phyloP scores from a whole-genome alignment of 2,797 vertebrate genomes.

The Lophotriccus pileatus region DNA sequence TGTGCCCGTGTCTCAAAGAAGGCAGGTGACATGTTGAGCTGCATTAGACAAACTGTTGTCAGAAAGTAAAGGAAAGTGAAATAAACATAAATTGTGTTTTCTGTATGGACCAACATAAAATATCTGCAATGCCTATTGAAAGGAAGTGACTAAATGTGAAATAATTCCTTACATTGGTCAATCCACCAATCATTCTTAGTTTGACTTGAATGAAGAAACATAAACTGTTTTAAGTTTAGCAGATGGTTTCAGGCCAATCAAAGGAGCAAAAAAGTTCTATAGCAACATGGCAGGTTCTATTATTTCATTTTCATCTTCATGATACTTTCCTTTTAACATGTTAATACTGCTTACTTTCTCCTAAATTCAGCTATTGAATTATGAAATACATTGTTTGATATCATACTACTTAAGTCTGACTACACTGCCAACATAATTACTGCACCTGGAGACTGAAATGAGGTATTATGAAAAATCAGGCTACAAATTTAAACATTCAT shows the following conservation, averaged over 20 bases:
- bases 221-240: rapidly evolving
- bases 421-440: not conserved
- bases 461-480: not conserved
- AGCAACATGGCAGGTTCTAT: not conserved
- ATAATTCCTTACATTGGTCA: not conserved
- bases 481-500: not conserved
- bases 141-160: not conserved
- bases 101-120: not conserved
- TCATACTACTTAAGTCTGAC: not conserved
- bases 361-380: not conserved
- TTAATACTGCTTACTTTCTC: not conserved
- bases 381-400: not conserved
- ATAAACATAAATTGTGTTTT: not conserved
- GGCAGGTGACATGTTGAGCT: not conserved
- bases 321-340: not conserved
- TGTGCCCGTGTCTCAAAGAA: not conserved
- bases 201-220: not conserved
- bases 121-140: not conserved
- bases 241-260: not conserved
- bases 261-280: not conserved
- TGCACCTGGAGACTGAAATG: not conserved
- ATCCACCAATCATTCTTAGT: not conserved
- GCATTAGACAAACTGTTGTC: not conserved
- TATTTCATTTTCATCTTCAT: not conserved
- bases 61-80: not conserved